Percentiles rank a stretch among this genome's conserved stretches.
Conservation (phyloP, 2,888 invertebrate genomes). For the Gryllus longicercus region DNA sequence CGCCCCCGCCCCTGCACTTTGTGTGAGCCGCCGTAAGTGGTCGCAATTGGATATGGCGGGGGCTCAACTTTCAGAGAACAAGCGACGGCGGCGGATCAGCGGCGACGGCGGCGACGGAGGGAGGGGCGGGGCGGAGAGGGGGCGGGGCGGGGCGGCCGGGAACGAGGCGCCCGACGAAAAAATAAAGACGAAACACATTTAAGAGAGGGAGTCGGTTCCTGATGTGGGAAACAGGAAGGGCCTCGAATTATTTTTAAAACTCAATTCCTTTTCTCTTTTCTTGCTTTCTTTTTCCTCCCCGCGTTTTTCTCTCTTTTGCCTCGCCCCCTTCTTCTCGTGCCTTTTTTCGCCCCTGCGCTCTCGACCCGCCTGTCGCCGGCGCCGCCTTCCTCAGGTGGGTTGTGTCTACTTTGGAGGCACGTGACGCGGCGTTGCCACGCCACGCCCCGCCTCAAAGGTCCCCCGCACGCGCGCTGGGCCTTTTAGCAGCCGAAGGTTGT, state of each 20-base stretch:
- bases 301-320: no score
- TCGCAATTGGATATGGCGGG: background rate
- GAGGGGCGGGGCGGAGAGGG: background rate
- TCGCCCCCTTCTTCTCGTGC: no score
- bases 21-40: background rate
- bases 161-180: background rate
- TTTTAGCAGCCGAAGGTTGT: no score
- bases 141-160: background rate
- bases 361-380: no score
- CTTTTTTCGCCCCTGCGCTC: no score
- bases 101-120: background rate
- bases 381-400: no score
- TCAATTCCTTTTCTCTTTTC: constrained; percentile 1
- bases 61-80: background rate
- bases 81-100: background rate
- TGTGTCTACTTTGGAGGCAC: no score
- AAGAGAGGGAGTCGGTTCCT: background rate
- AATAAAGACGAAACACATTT: constrained; percentile 17
- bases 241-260: constrained; percentile 1
- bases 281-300: background rate
- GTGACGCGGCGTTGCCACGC: no score
- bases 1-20: no score
- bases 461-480: no score
- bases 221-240: background rate
- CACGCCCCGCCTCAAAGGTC: no score